phyloP scores from a whole-genome alignment of 2,113 vertebrate species.

The Heterotilapia buettikoferi region DNA sequence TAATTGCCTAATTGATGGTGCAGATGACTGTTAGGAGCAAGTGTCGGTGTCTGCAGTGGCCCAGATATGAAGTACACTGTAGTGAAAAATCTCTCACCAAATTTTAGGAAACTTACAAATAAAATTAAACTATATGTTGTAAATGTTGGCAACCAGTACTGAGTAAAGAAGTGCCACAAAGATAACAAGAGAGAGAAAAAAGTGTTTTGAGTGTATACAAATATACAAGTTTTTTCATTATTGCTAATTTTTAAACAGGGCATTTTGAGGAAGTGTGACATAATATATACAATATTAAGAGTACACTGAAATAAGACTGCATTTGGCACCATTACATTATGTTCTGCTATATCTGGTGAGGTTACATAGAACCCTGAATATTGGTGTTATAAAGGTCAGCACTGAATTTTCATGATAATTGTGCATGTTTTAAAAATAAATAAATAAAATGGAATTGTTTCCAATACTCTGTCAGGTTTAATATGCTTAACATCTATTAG shows the following conservation, averaged over 20 bases:
- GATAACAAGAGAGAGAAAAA: not conserved
- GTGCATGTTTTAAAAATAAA: not conserved
- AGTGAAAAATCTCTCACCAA: not conserved
- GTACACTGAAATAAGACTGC: not conserved
- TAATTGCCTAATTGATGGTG: not conserved
- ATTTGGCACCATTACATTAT: accelerated
- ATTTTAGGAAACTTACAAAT: not conserved
- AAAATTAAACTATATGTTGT: not conserved
- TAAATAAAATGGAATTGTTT: not conserved
- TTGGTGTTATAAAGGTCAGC: not conserved
- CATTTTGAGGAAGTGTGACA: not conserved
- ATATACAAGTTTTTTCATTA: not conserved
- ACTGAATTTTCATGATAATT: not conserved
- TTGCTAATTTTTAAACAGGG: not conserved
- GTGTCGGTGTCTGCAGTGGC: not conserved
- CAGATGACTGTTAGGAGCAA: not conserved
- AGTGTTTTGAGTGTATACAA: not conserved
- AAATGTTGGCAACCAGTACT: not conserved
- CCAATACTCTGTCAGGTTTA: not conserved
- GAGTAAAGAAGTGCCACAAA: not conserved
- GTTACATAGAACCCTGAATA: not conserved
- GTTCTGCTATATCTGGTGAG: not conserved
- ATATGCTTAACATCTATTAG: not conserved
- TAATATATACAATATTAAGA: not conserved
- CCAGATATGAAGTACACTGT: too few species aligned